phyloP scores from a whole-genome alignment of 2,113 vertebrate genomes.

The Eurypyga helias region DNA sequence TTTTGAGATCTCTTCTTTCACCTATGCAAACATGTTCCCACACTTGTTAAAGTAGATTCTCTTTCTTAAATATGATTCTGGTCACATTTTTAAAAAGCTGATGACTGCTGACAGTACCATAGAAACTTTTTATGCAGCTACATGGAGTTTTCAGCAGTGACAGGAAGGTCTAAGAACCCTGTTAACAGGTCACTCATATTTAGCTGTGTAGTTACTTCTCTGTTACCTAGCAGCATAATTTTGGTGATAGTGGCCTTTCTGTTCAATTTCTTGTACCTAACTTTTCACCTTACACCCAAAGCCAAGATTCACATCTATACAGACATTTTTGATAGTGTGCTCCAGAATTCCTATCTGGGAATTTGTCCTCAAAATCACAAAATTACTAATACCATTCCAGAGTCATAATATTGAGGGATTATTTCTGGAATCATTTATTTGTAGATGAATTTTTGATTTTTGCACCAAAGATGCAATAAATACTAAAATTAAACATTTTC shows the following conservation, averaged over 20 bases:
- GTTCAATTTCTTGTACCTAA: not conserved
- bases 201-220: not conserved
- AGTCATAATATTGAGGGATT: not conserved
- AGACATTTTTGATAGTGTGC: not conserved
- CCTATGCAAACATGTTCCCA: not conserved
- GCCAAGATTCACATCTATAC: not conserved
- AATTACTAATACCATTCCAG: not conserved
- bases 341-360: not conserved
- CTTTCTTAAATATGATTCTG: not conserved
- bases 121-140: not conserved
- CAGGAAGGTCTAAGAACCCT: not conserved
- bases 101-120: accelerated
- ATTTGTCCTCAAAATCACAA: not conserved
- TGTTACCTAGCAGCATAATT: not conserved
- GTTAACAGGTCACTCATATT: not conserved
- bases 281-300: not conserved
- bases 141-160: not conserved
- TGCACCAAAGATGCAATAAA: not conserved
- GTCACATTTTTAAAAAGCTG: not conserved
- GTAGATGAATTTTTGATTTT: not conserved
- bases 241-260: not conserved
- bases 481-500: not conserved
- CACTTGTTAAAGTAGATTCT: not conserved
- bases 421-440: not conserved
- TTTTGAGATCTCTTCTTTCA: not conserved